Percentiles rank a stretch among this genome's conserved stretches.
phyloP scores from a whole-genome alignment of 2,797 vertebrate species.

The Huso huso region DNA sequence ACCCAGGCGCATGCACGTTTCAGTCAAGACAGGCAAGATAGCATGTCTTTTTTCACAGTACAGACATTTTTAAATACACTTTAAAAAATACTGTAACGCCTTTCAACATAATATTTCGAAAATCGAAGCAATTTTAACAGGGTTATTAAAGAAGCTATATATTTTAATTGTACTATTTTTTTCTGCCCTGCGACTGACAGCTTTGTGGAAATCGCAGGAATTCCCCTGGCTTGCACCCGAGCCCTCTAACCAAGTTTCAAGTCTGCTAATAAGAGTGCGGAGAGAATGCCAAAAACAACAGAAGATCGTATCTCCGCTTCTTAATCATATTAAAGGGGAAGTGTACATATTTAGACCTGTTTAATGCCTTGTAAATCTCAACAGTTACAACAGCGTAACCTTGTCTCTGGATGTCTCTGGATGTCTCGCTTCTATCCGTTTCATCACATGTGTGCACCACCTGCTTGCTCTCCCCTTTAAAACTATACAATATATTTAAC shows the following conservation, averaged over 20 bases:
- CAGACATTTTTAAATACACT: background rate
- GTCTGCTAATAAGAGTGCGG: conserved; percentile 12
- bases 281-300: conserved; percentile 11
- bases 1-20: too few relatives aligned
- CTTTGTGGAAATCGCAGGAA: conserved; percentile 18
- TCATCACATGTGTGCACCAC: too few relatives aligned
- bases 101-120: too few relatives aligned
- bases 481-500: too few relatives aligned
- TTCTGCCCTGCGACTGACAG: conserved; percentile 7
- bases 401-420: too few relatives aligned
- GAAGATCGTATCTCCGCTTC: background rate
- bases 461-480: too few relatives aligned
- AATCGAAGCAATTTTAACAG: background rate
- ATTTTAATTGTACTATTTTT: conserved; percentile 3
- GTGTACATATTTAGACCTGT: too few relatives aligned
- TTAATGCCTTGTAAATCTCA: too few relatives aligned
- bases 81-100: background rate
- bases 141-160: background rate
- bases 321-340: too few relatives aligned
- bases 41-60: background rate
- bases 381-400: too few relatives aligned
- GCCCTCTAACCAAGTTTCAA: conserved; percentile 9
- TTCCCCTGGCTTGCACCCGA: conserved; percentile 23
- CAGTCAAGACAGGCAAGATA: too few relatives aligned
- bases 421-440: too few relatives aligned